Percentiles rank a stretch among this genome's conserved stretches.
These are phyloP conservation scores for Coecobrya sp. DNA, from an alignment of 2,888 invertebrate species.

Conservation along the genomic window DNA sequence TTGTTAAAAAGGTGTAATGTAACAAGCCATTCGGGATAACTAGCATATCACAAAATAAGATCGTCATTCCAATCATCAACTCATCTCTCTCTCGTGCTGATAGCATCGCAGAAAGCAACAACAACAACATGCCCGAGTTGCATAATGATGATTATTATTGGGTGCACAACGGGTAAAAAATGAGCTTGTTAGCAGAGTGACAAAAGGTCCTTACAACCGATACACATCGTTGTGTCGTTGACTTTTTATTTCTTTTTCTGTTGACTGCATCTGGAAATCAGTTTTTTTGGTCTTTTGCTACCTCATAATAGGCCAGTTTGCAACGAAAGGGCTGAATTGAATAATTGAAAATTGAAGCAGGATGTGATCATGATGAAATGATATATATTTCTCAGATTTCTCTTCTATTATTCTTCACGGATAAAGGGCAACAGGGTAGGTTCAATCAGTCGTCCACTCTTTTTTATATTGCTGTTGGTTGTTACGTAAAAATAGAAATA, in stretches of 20 bases:
- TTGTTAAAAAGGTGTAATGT: conserved; percentile 48
- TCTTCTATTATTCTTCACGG: neutral
- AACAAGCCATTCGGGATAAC: conserved; percentile 44
- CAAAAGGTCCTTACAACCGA: neutral
- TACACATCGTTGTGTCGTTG: neutral
- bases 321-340: neutral
- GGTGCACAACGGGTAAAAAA: conserved; percentile 46
- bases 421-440: neutral
- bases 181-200: conserved; percentile 50
- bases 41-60: conserved; percentile 28
- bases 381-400: conserved; percentile 33
- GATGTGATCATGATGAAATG: conserved; percentile 18
- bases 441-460: neutral
- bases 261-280: too few species aligned
- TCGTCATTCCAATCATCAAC: conserved; percentile 8
- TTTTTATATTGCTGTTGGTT: neutral
- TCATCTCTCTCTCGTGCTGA: neutral
- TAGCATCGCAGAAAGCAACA: neutral
- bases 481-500: conserved; percentile 4
- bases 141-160: conserved; percentile 30
- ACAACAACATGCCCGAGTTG: neutral
- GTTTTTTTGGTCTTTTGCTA: too few species aligned
- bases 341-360: conserved; percentile 50
- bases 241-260: neutral
- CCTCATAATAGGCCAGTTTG: too few species aligned